A percentile compares a stretch with the other conserved stretches of the same genome.
Evolutionary conservation across 2,888 invertebrate species (phyloP).

Genomic region (Hoplodrina blanda): DNA sequence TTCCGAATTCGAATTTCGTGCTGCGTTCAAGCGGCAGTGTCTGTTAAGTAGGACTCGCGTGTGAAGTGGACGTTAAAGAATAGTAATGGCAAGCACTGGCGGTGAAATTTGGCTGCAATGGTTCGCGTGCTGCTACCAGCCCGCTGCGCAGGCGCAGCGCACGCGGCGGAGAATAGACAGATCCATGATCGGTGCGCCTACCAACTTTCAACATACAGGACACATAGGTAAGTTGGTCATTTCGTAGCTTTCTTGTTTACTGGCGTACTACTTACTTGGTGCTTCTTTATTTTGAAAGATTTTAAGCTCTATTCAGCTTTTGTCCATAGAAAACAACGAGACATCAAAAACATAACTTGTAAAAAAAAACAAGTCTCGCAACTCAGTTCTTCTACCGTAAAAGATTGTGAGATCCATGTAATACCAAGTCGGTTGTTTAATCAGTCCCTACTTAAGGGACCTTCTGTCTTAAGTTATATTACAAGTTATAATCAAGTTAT

Average conservation of each 20-base stretch:
- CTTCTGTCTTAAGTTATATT: too few relatives aligned
- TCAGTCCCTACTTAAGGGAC: too few relatives aligned
- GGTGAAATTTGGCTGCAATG: conserved; percentile 97
- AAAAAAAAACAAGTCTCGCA: too few relatives aligned
- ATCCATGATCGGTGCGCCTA: conserved; percentile 98
- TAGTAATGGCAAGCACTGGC: conserved; percentile 92
- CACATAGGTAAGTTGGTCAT: conserved; percentile 84
- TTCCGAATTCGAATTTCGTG: conserved; percentile 59
- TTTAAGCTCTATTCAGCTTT: not conserved
- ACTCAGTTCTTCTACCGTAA: too few relatives aligned
- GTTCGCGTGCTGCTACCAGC: conserved; percentile 97
- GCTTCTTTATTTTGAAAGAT: conserved; percentile 2
- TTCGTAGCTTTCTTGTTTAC: conserved; percentile 15
- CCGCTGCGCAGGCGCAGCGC: conserved; percentile 93
- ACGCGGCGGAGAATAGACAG: conserved; percentile 95
- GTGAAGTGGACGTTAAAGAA: conserved; percentile 75
- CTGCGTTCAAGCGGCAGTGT: conserved; percentile 66
- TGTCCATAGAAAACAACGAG: too few relatives aligned
- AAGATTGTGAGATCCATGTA: too few relatives aligned
- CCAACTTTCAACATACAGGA: conserved; percentile 98
- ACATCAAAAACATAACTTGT: too few relatives aligned
- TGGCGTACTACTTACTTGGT: not conserved
- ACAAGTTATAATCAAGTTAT: too few relatives aligned
- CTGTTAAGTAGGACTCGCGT: conserved; percentile 64
- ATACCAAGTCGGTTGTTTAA: too few relatives aligned